Evolutionary conservation across 2,113 vertebrate genomes (phyloP).

Genomic region (Tamias sibiricus): DNA sequence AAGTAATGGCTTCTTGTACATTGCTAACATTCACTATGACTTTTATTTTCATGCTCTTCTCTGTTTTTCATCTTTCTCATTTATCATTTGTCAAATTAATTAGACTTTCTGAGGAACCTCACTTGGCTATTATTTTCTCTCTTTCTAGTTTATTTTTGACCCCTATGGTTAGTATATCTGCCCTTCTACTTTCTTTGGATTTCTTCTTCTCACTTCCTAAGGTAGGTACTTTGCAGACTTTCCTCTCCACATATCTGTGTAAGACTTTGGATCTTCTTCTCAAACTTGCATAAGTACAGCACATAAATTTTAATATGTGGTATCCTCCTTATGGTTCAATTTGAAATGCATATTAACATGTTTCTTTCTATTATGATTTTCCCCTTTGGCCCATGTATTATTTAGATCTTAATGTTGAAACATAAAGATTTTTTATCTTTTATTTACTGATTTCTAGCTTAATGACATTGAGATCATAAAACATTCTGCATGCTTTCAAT

Average conservation of each 20-base stretch:
- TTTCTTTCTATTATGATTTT: background rate
- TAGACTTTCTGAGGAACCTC: background rate
- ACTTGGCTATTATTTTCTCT: background rate
- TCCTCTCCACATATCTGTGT: background rate
- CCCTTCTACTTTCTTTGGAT: background rate
- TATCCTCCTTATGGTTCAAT: background rate
- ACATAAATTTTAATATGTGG: background rate
- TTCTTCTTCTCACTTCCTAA: background rate
- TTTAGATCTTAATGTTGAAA: conserved; percentile 20
- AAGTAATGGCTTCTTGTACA: background rate
- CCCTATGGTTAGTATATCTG: background rate
- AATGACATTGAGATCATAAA: background rate
- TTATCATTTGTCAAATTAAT: background rate
- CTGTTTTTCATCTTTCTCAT: background rate
- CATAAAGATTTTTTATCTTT: background rate
- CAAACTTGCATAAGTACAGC: background rate
- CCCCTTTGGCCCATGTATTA: background rate
- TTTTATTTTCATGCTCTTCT: background rate
- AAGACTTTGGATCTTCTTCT: background rate
- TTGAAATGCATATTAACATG: background rate
- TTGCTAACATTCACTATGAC: background rate
- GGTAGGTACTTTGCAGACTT: background rate
- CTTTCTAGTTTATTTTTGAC: background rate
- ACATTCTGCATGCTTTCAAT: background rate
- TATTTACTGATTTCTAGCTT: background rate